phyloP scores from a whole-genome alignment of 1,140 invertebrate genomes.

The Zaprionus inermis region DNA sequence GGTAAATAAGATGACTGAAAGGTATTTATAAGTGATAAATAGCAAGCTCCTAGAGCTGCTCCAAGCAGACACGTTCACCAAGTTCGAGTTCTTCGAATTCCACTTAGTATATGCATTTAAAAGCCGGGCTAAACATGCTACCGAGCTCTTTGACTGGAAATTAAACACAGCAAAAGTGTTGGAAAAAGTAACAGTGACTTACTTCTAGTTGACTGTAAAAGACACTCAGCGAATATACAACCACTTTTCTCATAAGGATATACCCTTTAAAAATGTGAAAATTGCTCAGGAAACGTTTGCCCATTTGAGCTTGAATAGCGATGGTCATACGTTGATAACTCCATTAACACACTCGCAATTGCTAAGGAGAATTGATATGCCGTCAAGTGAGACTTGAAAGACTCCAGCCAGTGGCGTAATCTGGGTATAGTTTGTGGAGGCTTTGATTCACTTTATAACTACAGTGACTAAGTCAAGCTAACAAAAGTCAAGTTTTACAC shows the following conservation, averaged over 20 bases:
- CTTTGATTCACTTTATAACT: neutral
- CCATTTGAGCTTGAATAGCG: neutral
- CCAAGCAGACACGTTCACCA: slow-evolving; percentile 4
- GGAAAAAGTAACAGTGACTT: no score
- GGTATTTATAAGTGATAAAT: slow-evolving; percentile 5
- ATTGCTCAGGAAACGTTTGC: no score
- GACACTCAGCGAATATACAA: no score
- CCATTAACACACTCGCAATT: neutral
- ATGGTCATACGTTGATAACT: neutral
- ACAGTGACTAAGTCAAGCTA: no score
- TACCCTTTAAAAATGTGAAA: no score
- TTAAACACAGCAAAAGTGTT: neutral
- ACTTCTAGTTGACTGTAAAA: no score
- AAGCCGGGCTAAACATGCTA: neutral
- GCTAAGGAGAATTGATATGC: neutral
- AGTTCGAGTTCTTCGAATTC: neutral
- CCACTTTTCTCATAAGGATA: no score
- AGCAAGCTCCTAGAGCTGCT: neutral
- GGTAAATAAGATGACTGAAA: slow-evolving; percentile 5
- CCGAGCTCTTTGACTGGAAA: neutral
- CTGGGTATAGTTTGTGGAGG: neutral
- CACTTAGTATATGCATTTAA: neutral
- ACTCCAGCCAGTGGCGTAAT: neutral
- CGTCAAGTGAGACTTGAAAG: no score
- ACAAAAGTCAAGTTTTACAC: no score